phyloP scores from a whole-genome alignment of 2,797 vertebrate genomes.

The Peromyscus eremicus region DNA sequence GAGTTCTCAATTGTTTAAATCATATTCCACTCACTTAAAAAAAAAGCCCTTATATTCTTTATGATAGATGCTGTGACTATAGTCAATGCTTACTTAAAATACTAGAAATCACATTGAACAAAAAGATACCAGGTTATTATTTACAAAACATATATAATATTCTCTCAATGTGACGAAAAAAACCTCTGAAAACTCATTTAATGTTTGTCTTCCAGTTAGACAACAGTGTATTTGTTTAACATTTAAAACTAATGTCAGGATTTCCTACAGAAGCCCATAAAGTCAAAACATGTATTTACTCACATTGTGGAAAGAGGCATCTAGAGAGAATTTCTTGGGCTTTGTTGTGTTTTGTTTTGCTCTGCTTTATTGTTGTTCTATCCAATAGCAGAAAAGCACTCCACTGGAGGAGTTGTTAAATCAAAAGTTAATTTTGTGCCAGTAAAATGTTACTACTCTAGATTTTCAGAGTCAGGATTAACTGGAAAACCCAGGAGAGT shows the following conservation, averaged over 20 bases:
- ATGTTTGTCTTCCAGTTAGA: neutral
- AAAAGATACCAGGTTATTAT: neutral
- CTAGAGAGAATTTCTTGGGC: neutral
- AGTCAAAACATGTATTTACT: neutral
- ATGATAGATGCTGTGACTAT: neutral
- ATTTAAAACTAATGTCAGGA: neutral
- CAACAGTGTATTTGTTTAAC: neutral
- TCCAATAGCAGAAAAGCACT: neutral
- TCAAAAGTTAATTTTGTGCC: conserved; percentile 1
- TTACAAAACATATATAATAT: neutral
- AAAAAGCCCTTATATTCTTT: neutral
- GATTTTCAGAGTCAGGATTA: neutral
- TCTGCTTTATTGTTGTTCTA: neutral
- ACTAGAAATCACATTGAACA: neutral
- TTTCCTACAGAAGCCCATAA: neutral
- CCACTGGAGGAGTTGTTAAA: neutral
- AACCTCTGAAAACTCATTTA: neutral
- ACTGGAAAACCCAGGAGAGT: neutral
- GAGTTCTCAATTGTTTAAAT: neutral
- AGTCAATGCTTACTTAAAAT: neutral
- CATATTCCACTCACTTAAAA: neutral
- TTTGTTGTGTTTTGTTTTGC: neutral
- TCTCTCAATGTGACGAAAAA: neutral
- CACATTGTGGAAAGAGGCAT: neutral
- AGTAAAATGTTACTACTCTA: neutral